Conservation (phyloP, 2,113 vertebrate species). For the Colaptes auratus region DNA sequence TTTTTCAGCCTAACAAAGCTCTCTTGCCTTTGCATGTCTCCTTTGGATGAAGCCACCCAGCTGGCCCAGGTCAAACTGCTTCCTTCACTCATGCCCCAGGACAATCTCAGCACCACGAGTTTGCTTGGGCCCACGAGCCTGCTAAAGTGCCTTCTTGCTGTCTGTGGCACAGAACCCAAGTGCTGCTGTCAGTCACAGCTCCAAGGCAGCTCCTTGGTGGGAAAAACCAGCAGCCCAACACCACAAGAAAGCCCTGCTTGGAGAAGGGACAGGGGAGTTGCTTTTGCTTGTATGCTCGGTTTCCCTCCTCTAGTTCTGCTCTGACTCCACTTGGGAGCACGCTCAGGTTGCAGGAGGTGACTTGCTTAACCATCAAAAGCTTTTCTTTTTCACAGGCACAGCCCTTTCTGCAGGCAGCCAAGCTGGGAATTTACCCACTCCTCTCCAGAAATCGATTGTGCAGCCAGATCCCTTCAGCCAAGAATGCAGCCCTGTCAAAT, state of each 20-base stretch:
- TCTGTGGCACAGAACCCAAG: not conserved
- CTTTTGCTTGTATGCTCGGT: not conserved
- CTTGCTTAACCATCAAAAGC: not conserved
- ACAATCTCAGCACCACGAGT: not conserved
- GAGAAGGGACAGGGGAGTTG: not conserved
- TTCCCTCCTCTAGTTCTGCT: not conserved
- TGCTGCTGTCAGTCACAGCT: not conserved
- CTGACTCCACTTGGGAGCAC: accelerated
- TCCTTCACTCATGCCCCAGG: not conserved
- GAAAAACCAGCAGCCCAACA: not conserved
- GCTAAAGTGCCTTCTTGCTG: not conserved
- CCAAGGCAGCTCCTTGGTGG: not conserved
- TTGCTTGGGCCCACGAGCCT: not conserved
- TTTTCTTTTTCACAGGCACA: not conserved
- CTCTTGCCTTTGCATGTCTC: not conserved
- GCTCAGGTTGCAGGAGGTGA: not conserved
- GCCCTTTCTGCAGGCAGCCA: not conserved
- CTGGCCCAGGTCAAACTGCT: not conserved
- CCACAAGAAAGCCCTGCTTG: not conserved
- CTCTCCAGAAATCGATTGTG: not conserved
- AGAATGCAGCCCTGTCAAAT: slow-evolving; percentile 63
- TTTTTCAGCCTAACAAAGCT: not conserved
- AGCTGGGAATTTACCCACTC: not conserved
- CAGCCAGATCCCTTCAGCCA: slow-evolving; percentile 46
- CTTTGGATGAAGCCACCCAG: not conserved